Evolutionary conservation across 2,113 vertebrate species (phyloP).

Genomic region (Laticauda colubrina): DNA sequence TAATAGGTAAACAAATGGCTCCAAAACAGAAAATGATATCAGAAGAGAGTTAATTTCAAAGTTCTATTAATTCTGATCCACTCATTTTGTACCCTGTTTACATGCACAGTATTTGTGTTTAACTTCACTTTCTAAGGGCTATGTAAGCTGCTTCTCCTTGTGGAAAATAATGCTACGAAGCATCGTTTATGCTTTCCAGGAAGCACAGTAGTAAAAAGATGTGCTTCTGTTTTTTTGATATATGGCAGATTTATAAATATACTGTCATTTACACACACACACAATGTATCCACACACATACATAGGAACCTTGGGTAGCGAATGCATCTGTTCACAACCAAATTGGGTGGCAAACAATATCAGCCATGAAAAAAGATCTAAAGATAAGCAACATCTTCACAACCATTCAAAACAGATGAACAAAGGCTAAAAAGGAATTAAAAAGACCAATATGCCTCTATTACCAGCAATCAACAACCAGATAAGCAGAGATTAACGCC

Average conservation of each 20-base stretch:
- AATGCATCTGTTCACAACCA: too few relatives aligned
- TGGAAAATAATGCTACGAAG: neutral
- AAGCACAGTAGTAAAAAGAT: neutral
- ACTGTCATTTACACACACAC: too few relatives aligned
- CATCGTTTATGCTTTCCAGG: too few relatives aligned
- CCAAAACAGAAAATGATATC: neutral
- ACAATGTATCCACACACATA: too few relatives aligned
- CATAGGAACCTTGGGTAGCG: too few relatives aligned
- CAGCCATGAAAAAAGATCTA: neutral
- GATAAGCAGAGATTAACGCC: neutral
- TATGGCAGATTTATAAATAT: neutral
- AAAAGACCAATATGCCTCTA: neutral
- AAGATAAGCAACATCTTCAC: neutral
- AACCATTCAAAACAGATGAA: neutral
- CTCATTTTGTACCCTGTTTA: neutral
- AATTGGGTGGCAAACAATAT: too few relatives aligned
- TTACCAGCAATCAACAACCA: neutral
- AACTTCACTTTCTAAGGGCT: neutral
- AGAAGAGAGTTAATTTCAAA: neutral
- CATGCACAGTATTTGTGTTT: neutral
- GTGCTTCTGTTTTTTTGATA: too few relatives aligned
- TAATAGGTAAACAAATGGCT: neutral
- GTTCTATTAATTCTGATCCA: neutral
- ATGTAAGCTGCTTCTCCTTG: neutral
- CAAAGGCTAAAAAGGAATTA: neutral